Evolutionary conservation across 2,113 vertebrate genomes (phyloP).

Genomic region (Catharus fuscescens): DNA sequence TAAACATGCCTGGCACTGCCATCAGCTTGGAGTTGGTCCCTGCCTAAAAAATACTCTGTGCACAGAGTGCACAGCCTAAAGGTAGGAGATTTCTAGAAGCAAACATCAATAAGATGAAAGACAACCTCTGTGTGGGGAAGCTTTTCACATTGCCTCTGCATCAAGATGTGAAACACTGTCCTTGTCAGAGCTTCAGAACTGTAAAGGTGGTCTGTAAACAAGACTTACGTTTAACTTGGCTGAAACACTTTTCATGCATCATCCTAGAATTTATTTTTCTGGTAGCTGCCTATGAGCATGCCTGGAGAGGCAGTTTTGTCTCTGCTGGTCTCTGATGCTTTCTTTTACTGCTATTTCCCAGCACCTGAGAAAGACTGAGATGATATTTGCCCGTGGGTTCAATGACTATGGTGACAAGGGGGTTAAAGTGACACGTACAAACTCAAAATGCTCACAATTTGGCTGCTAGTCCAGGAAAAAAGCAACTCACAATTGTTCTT

Average conservation of each 20-base stretch:
- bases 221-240: not conserved
- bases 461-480: not conserved
- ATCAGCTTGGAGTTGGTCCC: not conserved
- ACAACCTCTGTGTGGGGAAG: not conserved
- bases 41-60: not conserved
- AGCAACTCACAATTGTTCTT: not conserved
- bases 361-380: not conserved
- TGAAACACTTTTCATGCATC: not conserved
- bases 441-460: not conserved
- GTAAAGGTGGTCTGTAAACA: not conserved
- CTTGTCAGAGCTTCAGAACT: not conserved
- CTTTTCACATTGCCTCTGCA: not conserved
- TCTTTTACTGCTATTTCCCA: not conserved
- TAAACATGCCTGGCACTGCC: not conserved
- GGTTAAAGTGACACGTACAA: not conserved
- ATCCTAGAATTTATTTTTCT: not conserved
- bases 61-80: accelerated
- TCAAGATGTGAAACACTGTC: not conserved
- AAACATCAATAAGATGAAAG: not conserved
- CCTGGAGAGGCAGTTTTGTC: not conserved
- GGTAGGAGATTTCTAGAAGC: not conserved
- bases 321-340: not conserved
- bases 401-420: accelerated
- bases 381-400: accelerated
- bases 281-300: not conserved